Percentiles rank a stretch among this genome's conserved stretches.
phyloP scores from a whole-genome alignment of 2,888 invertebrate species.

The Embidobia sp. region DNA sequence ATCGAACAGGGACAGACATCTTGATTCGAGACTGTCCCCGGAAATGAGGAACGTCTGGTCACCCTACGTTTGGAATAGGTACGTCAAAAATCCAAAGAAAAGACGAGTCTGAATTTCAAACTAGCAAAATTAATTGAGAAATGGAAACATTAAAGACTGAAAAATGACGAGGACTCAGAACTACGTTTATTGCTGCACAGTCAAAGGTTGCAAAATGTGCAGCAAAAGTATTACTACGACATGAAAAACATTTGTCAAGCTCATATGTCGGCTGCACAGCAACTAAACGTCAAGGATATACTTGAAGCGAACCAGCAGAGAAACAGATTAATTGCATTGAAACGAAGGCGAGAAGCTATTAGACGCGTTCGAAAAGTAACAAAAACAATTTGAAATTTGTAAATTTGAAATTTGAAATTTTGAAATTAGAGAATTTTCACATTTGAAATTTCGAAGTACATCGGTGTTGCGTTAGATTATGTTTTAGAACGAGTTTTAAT shows the following conservation, averaged over 20 bases:
- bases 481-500: too few relatives aligned
- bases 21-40: too few relatives aligned
- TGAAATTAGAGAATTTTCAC: too few relatives aligned
- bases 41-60: too few relatives aligned
- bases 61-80: conserved; percentile 83
- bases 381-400: too few relatives aligned
- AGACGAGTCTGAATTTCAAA: conserved; percentile 83
- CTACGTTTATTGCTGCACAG: conserved; percentile 83
- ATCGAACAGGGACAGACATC: too few relatives aligned
- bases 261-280: conserved; percentile 81
- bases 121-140: conserved; percentile 83
- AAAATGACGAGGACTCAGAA: conserved; percentile 82
- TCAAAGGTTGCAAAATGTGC: conserved; percentile 82
- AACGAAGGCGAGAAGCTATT: conserved; percentile 80
- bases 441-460: too few relatives aligned
- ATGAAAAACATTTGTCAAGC: conserved; percentile 83
- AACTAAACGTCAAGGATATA: conserved; percentile 78
- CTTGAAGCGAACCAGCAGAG: conserved; percentile 69
- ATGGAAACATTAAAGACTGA: conserved; percentile 82
- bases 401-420: too few relatives aligned
- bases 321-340: conserved; percentile 75
- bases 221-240: conserved; percentile 82
- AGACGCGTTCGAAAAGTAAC: conserved; percentile 73
- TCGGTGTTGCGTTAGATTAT: too few relatives aligned
- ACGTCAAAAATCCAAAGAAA: conserved; percentile 85